phyloP scores from a whole-genome alignment of 2,113 vertebrate genomes.

The Forbesichthys agassizii region DNA sequence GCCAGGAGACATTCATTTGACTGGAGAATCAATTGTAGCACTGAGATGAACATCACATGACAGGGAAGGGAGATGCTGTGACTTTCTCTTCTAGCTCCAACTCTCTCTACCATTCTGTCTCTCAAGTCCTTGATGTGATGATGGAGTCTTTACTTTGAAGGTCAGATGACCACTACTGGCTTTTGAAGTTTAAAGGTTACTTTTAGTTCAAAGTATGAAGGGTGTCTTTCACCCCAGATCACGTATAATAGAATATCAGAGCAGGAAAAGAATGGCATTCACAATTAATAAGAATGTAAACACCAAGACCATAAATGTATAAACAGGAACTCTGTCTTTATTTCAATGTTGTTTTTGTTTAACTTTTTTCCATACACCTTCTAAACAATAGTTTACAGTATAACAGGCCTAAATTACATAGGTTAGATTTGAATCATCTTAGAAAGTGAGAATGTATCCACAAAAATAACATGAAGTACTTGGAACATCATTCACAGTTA shows the following conservation, averaged over 20 bases:
- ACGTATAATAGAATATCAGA: slow-evolving; percentile 48
- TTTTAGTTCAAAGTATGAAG: slow-evolving; percentile 70
- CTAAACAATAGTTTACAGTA: slow-evolving; percentile 53
- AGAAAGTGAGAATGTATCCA: slow-evolving; percentile 34
- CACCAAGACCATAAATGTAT: slow-evolving; percentile 38
- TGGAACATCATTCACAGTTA: slow-evolving; percentile 64
- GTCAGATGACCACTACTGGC: slow-evolving; percentile 17
- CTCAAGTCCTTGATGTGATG: background rate
- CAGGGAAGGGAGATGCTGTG: background rate
- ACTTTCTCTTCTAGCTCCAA: slow-evolving; percentile 1
- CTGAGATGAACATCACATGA: background rate
- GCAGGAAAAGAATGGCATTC: slow-evolving; percentile 13
- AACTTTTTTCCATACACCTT: slow-evolving; percentile 28
- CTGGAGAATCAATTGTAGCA: background rate
- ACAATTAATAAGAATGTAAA: slow-evolving; percentile 1
- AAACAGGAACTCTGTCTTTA: slow-evolving; percentile 71
- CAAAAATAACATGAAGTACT: slow-evolving; percentile 11
- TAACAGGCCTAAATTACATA: slow-evolving; percentile 19
- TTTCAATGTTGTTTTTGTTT: slow-evolving; percentile 52
- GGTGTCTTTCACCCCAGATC: slow-evolving; percentile 29
- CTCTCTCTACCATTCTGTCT: slow-evolving; percentile 2
- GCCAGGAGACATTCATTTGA: background rate
- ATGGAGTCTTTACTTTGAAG: slow-evolving; percentile 4
- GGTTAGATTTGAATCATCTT: background rate
- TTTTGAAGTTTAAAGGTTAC: slow-evolving; percentile 66